These are phyloP conservation scores for Montifringilla adamsi DNA, from an alignment of 2,113 vertebrate genomes.

Conservation along the genomic window DNA sequence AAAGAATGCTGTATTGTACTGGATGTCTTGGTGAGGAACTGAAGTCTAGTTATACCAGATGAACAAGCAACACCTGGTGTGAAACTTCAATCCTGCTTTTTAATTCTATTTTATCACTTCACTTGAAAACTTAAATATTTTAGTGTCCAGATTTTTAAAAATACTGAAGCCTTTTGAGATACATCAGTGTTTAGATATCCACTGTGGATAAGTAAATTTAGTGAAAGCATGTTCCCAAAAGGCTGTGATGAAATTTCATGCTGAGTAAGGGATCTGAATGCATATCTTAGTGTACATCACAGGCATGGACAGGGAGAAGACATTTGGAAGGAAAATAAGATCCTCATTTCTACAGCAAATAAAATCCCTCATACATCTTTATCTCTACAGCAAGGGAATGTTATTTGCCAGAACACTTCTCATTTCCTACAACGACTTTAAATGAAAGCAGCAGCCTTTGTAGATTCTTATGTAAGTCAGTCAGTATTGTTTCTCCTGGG, in stretches of 20 bases:
- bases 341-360: neutral
- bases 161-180: neutral
- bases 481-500: neutral
- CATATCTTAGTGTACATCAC: neutral
- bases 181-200: neutral
- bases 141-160: neutral
- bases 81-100: neutral
- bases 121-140: neutral
- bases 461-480: neutral
- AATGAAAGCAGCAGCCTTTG: neutral
- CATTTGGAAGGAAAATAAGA: neutral
- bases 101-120: neutral
- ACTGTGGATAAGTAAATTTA: neutral
- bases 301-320: neutral
- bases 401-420: neutral
- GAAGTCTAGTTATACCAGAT: neutral
- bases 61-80: neutral
- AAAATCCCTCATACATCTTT: neutral
- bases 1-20: constrained; percentile 22
- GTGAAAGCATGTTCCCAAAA: neutral
- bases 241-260: neutral
- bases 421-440: neutral
- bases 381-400: neutral
- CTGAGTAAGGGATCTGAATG: neutral
- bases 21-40: neutral